Base-by-base conservation (phyloP, 1,140 invertebrate genomes). In the Colletes latitarsis region DNA sequence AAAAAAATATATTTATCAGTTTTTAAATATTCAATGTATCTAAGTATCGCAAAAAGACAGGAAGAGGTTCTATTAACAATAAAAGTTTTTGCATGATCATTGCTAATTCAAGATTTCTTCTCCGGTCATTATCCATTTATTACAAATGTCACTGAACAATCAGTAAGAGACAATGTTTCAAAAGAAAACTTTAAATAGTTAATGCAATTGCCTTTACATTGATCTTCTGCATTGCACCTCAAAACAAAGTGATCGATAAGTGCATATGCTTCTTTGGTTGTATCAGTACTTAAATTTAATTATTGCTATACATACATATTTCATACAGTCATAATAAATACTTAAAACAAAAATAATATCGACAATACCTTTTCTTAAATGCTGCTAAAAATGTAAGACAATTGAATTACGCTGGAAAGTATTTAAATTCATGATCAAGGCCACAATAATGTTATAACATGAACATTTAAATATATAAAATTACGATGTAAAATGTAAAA, bases 1-100 rank as follows among this genome's bases (percentile, higher is more conserved):
- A 91, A 83, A 91, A 90, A 91, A 90, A 91, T 91, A 91, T 85
- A 91, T 85, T 73, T 71, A 82, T 87, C 74, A 83, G 68, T 83
- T 64, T 82, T 86, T 73, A 81, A 76, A 82, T 53, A 72, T 62
- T 53, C 72, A 79, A 86, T 55, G 43, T 67, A 80, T 69, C 82
- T 85, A 81, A 81, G 87, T 75, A 78, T 76, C 64, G 72, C 84
- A 70, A 77, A 85, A 87, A 89, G 72, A 85, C 66, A 82, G 71
- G 75, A 88, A 81, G 81, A 80, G 15, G 72, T 60, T 52, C 19
- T 70, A 81, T 82, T 8, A 55, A 70, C 62, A 82, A 84, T 55
- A 69, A 75, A 83, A 69, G 43, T 19, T 82, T 30, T 84, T 62
- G 15, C 69, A n/a, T 15, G 52, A 85, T 74, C 73, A 77, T 17